Conservation (phyloP, 2,797 vertebrate species). For the Carapus acus region DNA sequence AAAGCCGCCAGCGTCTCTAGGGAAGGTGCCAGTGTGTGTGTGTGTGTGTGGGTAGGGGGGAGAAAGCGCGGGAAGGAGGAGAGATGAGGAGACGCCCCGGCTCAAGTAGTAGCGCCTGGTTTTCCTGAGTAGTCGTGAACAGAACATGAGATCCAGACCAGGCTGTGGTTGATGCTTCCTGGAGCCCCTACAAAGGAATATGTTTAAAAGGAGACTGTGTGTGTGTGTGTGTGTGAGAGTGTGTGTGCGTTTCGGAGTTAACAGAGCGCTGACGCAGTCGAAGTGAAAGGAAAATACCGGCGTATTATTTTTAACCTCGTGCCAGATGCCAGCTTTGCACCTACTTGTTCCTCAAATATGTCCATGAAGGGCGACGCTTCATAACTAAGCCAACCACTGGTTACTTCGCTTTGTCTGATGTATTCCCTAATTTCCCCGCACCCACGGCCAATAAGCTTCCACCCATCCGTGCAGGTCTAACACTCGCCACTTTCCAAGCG, state of each 20-base stretch:
- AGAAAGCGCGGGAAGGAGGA: background rate
- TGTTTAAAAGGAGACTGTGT: slow-evolving; percentile 17
- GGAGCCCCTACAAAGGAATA: slow-evolving; percentile 19
- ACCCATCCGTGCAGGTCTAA: too few species aligned
- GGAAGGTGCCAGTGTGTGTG: slow-evolving; percentile 33
- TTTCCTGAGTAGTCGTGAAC: slow-evolving; percentile 16
- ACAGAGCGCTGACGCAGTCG: slow-evolving; percentile 27
- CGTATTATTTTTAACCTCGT: background rate
- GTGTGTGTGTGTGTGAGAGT: slow-evolving; percentile 11
- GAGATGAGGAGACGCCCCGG: background rate
- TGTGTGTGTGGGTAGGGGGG: too few species aligned
- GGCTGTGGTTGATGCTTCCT: slow-evolving; percentile 42
- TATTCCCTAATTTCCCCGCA: too few species aligned
- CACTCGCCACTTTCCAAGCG: too few species aligned
- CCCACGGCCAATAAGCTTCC: too few species aligned
- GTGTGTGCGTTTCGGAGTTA: too few species aligned
- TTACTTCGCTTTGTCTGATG: too few species aligned
- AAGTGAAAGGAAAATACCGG: slow-evolving; percentile 11
- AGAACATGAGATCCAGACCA: slow-evolving; percentile 20
- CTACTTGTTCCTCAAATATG: background rate
- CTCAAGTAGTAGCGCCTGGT: slow-evolving; percentile 30
- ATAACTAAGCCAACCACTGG: too few species aligned
- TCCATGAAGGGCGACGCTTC: too few species aligned
- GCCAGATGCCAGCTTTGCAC: background rate
- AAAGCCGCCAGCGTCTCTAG: slow-evolving; percentile 42